These are phyloP conservation scores for Numida meleagris DNA, from an alignment of 2,113 vertebrate species.

Conservation along the genomic window DNA sequence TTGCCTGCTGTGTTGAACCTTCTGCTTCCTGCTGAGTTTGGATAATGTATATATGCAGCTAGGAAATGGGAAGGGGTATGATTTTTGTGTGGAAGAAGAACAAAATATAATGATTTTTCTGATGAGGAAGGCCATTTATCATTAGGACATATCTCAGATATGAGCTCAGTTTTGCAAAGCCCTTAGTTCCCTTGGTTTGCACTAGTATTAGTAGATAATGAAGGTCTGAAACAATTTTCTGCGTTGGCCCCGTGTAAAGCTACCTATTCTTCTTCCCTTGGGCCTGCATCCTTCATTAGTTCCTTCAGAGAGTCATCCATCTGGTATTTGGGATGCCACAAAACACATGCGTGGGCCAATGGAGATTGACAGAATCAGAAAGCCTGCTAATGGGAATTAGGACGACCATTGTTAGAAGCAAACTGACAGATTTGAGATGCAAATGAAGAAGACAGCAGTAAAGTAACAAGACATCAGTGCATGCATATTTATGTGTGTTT, in stretches of 20 bases:
- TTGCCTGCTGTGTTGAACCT: not conserved
- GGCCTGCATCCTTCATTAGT: constrained; percentile 53
- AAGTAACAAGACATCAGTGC: not conserved
- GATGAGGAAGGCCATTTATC: not conserved
- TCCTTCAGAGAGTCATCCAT: constrained; percentile 54
- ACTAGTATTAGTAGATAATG: not conserved
- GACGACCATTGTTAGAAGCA: constrained; percentile 32
- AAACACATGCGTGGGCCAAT: not conserved
- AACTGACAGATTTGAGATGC: constrained; percentile 40
- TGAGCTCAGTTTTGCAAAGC: not conserved
- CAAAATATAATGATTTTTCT: not conserved
- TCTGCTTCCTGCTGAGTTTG: not conserved
- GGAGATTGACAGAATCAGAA: constrained; percentile 19
- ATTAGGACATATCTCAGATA: not conserved
- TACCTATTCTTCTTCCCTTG: not conserved
- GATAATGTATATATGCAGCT: not conserved
- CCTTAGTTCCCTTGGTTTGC: not conserved
- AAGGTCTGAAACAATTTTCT: not conserved
- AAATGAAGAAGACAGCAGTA: not conserved
- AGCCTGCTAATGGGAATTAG: constrained; percentile 38
- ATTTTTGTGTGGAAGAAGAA: not conserved
- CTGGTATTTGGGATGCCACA: constrained; percentile 27
- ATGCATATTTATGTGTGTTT: not conserved
- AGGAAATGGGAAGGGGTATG: not conserved
- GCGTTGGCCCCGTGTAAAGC: not conserved